Conservation (phyloP, 2,888 invertebrate species). For the Norana najaformis region DNA sequence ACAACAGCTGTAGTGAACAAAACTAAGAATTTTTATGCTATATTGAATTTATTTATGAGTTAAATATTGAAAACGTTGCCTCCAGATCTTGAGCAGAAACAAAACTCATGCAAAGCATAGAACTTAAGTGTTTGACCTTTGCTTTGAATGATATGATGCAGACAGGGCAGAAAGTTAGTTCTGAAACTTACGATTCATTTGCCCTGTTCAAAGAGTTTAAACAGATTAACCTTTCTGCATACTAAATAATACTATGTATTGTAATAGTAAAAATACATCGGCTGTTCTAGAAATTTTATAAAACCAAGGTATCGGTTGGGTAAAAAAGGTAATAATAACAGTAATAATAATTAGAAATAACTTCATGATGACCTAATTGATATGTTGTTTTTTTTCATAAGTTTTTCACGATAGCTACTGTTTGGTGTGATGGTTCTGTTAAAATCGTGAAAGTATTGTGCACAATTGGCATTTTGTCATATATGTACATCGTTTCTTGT, state of each 20-base stretch:
- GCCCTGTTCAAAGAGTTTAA: not conserved
- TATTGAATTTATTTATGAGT: too few species aligned
- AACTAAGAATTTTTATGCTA: not conserved
- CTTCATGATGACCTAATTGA: not conserved
- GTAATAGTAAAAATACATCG: not conserved
- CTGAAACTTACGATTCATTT: not conserved
- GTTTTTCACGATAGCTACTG: not conserved
- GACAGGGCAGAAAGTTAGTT: not conserved
- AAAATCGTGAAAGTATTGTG: conserved; percentile 1
- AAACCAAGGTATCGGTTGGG: not conserved
- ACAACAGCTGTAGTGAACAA: not conserved
- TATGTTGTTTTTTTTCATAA: not conserved
- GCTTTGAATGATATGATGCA: not conserved
- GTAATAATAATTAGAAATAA: not conserved
- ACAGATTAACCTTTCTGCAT: not conserved
- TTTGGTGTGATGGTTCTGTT: not conserved
- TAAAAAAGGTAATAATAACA: not conserved
- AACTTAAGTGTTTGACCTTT: not conserved
- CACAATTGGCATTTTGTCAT: not conserved
- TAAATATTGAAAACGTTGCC: too few species aligned
- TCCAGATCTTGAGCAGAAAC: too few species aligned
- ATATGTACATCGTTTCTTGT: not conserved
- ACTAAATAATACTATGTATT: not conserved
- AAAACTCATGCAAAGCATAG: too few species aligned
- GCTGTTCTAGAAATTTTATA: not conserved